Evolutionary conservation across 2,113 vertebrate species (phyloP), one percentile per base, ranked within the genome.

Genomic region (Rousettus leschenaultii): DNA sequence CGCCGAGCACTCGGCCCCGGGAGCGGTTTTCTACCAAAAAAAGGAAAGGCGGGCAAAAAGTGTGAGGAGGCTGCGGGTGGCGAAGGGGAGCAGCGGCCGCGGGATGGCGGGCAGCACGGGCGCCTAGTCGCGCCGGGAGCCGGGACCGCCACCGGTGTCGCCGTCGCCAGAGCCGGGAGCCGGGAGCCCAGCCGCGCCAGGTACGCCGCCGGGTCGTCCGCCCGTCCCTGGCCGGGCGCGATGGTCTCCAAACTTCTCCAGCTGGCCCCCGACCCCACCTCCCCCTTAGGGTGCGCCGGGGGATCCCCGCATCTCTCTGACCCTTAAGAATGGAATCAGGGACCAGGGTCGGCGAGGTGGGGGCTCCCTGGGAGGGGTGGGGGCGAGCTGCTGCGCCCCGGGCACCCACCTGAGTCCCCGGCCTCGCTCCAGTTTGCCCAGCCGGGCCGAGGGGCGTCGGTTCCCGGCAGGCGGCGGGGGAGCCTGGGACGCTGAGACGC

Each of bases 41-140:
- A 97, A 97, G 98, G 98, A 97, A 97, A 98, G 98, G 96, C 97
- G 98, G 98, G 96, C 96, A 96, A 97, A 97, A 97, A 97, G 97
- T 97, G 96, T 96, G 94, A 97, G 94, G 92, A 74, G 97, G 93
- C 96, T 92, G 95, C 97, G 96, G 95, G 95, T 86, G 94, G 95
- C 87, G 95, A 75, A 94, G 84, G 84, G 92, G 92, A 95, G 93
- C 95, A 43, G 95, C 94, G 92, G 78, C 93, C 82, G 55, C 63
- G 96, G 97, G 93, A 95, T 94, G 94, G 93, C 96, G 91, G 86
- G 93, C 95, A 93, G 97, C 68, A 95, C 93, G 92, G 97, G 96
- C 90, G 97, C 95, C 84, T 98, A 96, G 87, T 79, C 66, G 83
- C 89, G 73, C 95, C 78, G 48, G 94, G 97, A 97, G 86, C 70